Base-by-base conservation (phyloP, 1,140 invertebrate genomes). In the Leptinotarsa undecemlineata region DNA sequence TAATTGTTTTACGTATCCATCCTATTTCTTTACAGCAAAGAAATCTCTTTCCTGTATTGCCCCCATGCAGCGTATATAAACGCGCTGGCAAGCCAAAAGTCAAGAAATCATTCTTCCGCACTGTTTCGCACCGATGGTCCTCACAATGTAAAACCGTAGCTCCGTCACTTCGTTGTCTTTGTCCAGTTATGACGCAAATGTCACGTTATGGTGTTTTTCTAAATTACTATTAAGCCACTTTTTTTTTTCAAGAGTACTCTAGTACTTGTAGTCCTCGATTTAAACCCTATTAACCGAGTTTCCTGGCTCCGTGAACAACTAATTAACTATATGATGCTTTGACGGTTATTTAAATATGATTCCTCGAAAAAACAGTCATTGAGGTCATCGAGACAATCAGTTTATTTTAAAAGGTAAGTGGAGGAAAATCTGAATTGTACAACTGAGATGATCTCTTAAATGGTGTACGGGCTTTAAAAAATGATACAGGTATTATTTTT, bases 41-140 rank as follows among this genome's bases (percentile, higher is more conserved):
- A 42, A 42, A 42, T 42, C 33, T 42, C 15, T 19, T 57, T 57
- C 51, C 51, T 57, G 51, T n/a, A 57, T 57, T 17, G n/a, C 51
- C 51, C 51, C n/a, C 51, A 64, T 33, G 20, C 20, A 64, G 63
- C 63, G 62, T 64, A 17, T n/a, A 23, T 42, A 42, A 42, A 42
- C 2, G 33, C 14, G 20, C 63, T 21, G 11, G 17, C 48, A 70
- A 23, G 21, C 48, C 48, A 70, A 70, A 42, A 70, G 68, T 70
- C 21, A 61, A 76, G 74, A 73, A 76, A 76, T 69, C 74, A 71
- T 68, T 76, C 70, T 76, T 76, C 74, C 74, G 74, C 19, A 23
- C 71, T 73, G 74, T 73, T 76, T 68, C 71, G 71, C 74, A 42
- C 42, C 47, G 74, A 13, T 66, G 68, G 60, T n/a, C 73, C 60